Conservation (phyloP, 2,797 vertebrate species). For the Sebastiscus tertius region DNA sequence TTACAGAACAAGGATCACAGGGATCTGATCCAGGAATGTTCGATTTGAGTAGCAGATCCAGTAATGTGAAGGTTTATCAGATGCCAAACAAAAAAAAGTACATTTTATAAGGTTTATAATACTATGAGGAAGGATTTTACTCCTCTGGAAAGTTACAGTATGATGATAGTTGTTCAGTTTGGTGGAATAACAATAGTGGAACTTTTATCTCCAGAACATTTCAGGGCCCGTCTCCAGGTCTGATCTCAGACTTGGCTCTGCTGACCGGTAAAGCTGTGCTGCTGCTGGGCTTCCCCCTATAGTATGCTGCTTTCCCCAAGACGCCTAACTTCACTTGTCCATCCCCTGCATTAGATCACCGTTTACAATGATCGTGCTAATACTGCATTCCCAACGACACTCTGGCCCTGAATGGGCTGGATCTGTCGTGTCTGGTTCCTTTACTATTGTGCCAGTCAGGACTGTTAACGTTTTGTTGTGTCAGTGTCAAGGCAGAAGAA, state of each 20-base stretch:
- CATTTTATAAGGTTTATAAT: neutral
- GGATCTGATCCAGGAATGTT: no score
- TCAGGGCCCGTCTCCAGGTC: neutral
- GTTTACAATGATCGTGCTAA: neutral
- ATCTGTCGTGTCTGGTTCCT: neutral
- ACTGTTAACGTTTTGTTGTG: neutral
- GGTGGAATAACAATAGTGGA: neutral
- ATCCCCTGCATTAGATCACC: neutral
- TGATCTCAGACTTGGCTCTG: neutral
- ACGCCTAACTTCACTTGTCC: neutral
- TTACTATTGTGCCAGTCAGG: neutral
- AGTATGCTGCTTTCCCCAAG: neutral
- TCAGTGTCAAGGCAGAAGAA: constrained; percentile 28
- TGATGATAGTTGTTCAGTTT: neutral
- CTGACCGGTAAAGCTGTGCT: neutral
- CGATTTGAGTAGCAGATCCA: neutral
- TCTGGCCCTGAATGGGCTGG: neutral
- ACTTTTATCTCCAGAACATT: constrained; percentile 3
- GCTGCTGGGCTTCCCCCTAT: neutral
- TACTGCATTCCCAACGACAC: neutral
- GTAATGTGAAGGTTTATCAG: neutral
- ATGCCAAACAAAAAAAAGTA: neutral
- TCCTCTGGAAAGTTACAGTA: neutral
- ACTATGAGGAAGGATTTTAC: neutral
- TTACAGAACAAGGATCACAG: neutral